phyloP scores from a whole-genome alignment of 2,888 invertebrate genomes.

The Rapana venosa region DNA sequence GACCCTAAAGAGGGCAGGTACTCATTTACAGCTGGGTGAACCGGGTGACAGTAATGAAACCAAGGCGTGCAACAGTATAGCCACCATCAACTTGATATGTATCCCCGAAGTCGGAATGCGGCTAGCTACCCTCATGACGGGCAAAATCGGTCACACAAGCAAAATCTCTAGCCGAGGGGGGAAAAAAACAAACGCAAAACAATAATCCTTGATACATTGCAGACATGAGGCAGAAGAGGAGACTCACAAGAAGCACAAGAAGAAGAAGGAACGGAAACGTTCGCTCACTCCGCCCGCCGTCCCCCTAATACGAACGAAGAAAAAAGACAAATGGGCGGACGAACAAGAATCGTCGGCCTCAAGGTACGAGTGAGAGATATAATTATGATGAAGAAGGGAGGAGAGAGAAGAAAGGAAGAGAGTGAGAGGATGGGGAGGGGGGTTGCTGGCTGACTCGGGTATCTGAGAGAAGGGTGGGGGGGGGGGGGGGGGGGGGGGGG shows the following conservation, averaged over 20 bases:
- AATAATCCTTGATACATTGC: slow-evolving; percentile 1
- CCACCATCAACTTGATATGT: no score
- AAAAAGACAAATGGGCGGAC: slow-evolving; percentile 41
- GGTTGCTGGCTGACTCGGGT: no score
- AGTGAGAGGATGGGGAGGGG: no score
- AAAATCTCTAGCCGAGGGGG: background rate
- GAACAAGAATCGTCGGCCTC: background rate
- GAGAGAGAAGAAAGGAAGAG: background rate
- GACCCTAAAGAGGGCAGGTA: no score
- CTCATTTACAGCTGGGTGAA: no score
- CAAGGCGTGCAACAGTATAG: no score
- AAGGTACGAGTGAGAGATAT: background rate
- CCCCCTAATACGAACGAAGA: slow-evolving; percentile 24
- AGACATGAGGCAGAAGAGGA: slow-evolving; percentile 55
- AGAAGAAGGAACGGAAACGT: slow-evolving; percentile 59
- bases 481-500: no score
- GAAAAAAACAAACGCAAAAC: background rate
- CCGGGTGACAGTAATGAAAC: no score
- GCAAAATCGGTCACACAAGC: background rate
- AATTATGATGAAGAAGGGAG: background rate
- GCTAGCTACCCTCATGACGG: no score
- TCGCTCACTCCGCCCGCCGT: slow-evolving; percentile 35
- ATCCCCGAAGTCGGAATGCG: no score
- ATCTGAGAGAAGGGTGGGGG: no score
- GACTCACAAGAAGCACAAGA: slow-evolving; percentile 63